Percentiles rank a stretch among this genome's conserved stretches.
These are phyloP conservation scores for Amphiprion clarkii DNA, from an alignment of 2,797 vertebrate species.

Conservation along the genomic window DNA sequence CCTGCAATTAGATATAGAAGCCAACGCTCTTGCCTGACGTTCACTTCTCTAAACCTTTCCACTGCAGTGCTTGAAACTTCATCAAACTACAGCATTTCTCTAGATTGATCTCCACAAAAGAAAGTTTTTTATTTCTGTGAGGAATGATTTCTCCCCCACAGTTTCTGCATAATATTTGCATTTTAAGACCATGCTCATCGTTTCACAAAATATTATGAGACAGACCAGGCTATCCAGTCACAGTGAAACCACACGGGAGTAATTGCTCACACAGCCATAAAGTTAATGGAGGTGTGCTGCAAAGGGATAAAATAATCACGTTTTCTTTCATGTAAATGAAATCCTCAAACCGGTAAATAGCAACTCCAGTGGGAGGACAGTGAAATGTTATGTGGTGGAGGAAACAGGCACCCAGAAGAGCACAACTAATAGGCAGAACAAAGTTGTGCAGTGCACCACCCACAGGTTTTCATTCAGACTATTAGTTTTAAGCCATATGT, in stretches of 20 bases:
- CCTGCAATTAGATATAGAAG: no score
- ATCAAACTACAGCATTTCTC: background rate
- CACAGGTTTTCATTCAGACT: constrained; percentile 26
- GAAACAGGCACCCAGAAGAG: constrained; percentile 12
- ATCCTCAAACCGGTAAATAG: constrained; percentile 33
- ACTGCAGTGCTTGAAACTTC: background rate
- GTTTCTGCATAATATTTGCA: constrained; percentile 55
- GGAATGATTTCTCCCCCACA: constrained; percentile 19
- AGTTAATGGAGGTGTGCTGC: constrained; percentile 36
- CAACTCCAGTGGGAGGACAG: constrained; percentile 52
- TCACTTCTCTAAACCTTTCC: background rate
- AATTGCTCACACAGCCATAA: constrained; percentile 55
- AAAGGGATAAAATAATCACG: constrained; percentile 25
- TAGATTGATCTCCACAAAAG: background rate
- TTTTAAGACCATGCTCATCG: constrained; percentile 27
- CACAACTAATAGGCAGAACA: constrained; percentile 44
- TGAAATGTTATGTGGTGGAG: constrained; percentile 11
- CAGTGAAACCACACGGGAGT: constrained; percentile 41
- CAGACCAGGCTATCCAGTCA: constrained; percentile 42
- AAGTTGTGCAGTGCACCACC: constrained; percentile 38
- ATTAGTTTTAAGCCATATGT: constrained; percentile 28
- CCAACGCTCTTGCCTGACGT: background rate
- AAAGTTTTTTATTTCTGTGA: background rate
- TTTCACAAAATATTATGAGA: constrained; percentile 45
- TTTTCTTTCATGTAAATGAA: constrained; percentile 31